A percentile compares a stretch with the other conserved stretches of the same genome.
These are phyloP conservation scores for Aspidapion aeneum DNA, from an alignment of 2,888 invertebrate genomes.

Conservation along the genomic window DNA sequence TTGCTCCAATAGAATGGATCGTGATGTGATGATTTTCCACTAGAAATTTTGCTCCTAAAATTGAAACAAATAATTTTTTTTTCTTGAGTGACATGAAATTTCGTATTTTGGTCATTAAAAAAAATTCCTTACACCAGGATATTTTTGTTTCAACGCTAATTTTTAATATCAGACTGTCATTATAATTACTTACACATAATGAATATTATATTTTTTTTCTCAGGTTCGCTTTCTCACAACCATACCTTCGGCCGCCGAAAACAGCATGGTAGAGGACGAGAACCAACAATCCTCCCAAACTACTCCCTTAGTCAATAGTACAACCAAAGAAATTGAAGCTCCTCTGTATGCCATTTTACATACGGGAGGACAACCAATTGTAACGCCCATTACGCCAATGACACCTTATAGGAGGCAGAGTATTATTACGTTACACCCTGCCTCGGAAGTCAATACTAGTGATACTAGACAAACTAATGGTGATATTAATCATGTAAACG, in stretches of 20 bases:
- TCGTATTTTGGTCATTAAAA: too few species aligned
- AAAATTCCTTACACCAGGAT: too few species aligned
- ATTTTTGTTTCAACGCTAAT: too few species aligned
- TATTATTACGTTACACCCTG: constrained; percentile 47
- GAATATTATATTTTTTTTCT: too few species aligned
- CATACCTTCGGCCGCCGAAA: constrained; percentile 71
- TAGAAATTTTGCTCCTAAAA: too few species aligned
- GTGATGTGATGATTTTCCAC: too few species aligned
- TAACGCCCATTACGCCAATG: constrained; percentile 30
- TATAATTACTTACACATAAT: too few species aligned
- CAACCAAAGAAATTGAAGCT: constrained; percentile 42
- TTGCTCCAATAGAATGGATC: too few species aligned
- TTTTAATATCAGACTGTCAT: too few species aligned
- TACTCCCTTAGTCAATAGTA: constrained; percentile 38
- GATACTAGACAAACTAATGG: constrained; percentile 33
- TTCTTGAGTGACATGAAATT: too few species aligned
- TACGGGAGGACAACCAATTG: constrained; percentile 24
- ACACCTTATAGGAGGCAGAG: constrained; percentile 43
- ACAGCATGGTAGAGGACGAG: constrained; percentile 65
- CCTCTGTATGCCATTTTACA: constrained; percentile 47
- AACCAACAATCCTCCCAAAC: constrained; percentile 30
- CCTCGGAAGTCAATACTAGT: constrained; percentile 33
- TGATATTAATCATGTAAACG: constrained; percentile 6
- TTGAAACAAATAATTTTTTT: too few species aligned
- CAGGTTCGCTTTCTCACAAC: constrained; percentile 59